Percentiles rank a stretch among this genome's conserved stretches.
phyloP scores from a whole-genome alignment of 23 tunicate genomes.

The Aplidium turbinatum region DNA sequence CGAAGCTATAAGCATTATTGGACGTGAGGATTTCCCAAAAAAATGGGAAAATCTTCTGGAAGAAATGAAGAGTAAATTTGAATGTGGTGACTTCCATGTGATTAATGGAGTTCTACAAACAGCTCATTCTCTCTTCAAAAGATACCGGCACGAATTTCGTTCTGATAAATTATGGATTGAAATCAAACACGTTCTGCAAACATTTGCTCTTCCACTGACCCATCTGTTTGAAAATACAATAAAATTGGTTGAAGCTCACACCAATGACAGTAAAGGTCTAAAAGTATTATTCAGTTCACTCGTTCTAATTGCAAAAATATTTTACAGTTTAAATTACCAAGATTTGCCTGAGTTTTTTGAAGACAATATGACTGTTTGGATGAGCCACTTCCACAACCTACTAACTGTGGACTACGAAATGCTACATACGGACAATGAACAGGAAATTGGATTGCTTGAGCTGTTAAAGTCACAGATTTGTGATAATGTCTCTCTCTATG shows the following conservation, averaged over 20 bases:
- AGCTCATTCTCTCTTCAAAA: slow-evolving; percentile 91
- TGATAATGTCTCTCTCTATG: slow-evolving; percentile 85
- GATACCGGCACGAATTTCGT: slow-evolving; percentile 89
- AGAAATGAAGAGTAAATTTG: slow-evolving; percentile 69
- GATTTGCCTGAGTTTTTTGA: slow-evolving; percentile 97
- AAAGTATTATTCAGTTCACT: slow-evolving; percentile 82
- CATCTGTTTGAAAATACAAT: slow-evolving; percentile 68
- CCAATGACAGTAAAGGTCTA: slow-evolving; percentile 37
- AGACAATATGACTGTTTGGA: slow-evolving; percentile 95
- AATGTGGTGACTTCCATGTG: slow-evolving; percentile 72
- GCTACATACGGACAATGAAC: slow-evolving; percentile 73
- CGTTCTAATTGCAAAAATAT: slow-evolving; percentile 84
- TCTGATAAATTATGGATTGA: slow-evolving; percentile 84
- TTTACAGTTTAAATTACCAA: slow-evolving; percentile 96
- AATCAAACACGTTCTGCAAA: slow-evolving; percentile 72
- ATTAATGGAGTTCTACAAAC: slow-evolving; percentile 92
- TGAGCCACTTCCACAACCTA: slow-evolving; percentile 69
- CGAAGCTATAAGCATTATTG: slow-evolving; percentile 94
- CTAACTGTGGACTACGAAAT: slow-evolving; percentile 62
- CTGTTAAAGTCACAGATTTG: slow-evolving; percentile 91
- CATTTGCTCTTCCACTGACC: slow-evolving; percentile 79
- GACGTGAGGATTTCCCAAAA: slow-evolving; percentile 90
- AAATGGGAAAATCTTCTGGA: slow-evolving; percentile 82
- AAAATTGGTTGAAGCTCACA: slow-evolving; percentile 53
- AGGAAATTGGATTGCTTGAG: slow-evolving; percentile 85